Base-by-base conservation (phyloP, 2,888 invertebrate genomes). In the Hymenopus coronatus region DNA sequence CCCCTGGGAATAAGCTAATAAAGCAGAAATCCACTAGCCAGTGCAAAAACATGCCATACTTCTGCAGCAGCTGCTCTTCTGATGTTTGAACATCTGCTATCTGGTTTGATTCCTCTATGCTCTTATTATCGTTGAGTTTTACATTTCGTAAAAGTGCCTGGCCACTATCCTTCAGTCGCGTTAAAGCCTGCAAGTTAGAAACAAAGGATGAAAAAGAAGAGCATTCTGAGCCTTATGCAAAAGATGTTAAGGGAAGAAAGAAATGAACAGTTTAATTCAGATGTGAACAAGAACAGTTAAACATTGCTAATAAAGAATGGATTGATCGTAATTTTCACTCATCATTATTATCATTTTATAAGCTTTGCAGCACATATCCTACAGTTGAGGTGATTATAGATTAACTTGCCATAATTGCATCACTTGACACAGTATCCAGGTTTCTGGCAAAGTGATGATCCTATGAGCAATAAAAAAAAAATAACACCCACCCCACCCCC, bases 1-100 rank as follows among this genome's bases (percentile, higher is more conserved):
- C 95, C 0, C 95, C 96, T 3, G 93, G 93, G 90, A 95, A 93
- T n/a, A 97, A 91, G 91, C 95, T 95, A 8, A 92, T 92, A 33
- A 95, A 94, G 90, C 96, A 94, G 40, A 94, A 92, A 0, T 91
- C 91, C 25, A 95, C 93, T 12, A 96, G 91, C 46, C 93, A 92
- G 28, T 92, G 92, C 8, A 95, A 87, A 92, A 96, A 95, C 0
- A 91, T 83, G 30, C 93, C 87, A 91, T 96, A 95, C 88, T 92
- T 85, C 33, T 82, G 82, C 20, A 88, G 84, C 33, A 84, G n/a
- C 20, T 81, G 82, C 30, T 28, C 25, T 28, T 30, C 83, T 7
- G 54, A n/a, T 85, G 83, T 87, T 82, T 40, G 46, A 3, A n/a
- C 9, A 20, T 28, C 83, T 70, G 54, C 15, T 70, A 20, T 70